A percentile compares a stretch with the other conserved stretches of the same genome.
Conservation (phyloP, 92 coral and sea anemone genomes). For the Hydrozoanthus gracilis region DNA sequence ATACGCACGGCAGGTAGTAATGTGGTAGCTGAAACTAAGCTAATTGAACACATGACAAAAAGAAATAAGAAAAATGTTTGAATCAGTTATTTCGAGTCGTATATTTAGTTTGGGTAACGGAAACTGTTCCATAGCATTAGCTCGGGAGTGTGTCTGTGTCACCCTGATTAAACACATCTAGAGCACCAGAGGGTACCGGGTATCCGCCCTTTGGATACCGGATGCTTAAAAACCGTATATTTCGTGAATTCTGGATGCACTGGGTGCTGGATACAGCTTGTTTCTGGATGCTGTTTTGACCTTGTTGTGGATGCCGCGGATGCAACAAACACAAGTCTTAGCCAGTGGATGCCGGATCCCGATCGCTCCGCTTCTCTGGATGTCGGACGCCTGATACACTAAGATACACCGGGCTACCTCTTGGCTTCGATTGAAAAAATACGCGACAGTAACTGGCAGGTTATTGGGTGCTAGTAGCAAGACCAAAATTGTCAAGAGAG, state of each 20-base stretch:
- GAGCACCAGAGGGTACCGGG: background rate
- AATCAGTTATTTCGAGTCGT: background rate
- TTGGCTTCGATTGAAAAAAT: background rate
- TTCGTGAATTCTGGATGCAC: background rate
- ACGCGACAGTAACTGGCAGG: background rate
- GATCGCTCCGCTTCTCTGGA: background rate
- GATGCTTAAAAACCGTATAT: background rate
- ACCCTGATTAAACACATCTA: background rate
- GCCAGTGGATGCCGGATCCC: too few species aligned
- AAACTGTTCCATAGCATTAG: background rate
- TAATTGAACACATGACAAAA: constrained; percentile 9
- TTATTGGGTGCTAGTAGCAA: background rate
- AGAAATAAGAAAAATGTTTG: background rate
- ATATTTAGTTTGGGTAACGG: background rate
- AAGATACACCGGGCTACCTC: background rate
- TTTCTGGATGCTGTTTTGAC: too few species aligned
- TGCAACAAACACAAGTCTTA: background rate
- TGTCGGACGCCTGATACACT: background rate
- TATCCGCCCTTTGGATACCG: background rate
- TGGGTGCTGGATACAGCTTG: background rate
- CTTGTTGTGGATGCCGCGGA: background rate
- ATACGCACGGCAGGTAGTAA: background rate
- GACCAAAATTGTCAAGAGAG: background rate
- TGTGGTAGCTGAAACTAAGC: background rate
- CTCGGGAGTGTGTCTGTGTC: background rate